Evolutionary conservation across 1,140 invertebrate genomes (phyloP).

Genomic region (Bilobella aurantiaca): DNA sequence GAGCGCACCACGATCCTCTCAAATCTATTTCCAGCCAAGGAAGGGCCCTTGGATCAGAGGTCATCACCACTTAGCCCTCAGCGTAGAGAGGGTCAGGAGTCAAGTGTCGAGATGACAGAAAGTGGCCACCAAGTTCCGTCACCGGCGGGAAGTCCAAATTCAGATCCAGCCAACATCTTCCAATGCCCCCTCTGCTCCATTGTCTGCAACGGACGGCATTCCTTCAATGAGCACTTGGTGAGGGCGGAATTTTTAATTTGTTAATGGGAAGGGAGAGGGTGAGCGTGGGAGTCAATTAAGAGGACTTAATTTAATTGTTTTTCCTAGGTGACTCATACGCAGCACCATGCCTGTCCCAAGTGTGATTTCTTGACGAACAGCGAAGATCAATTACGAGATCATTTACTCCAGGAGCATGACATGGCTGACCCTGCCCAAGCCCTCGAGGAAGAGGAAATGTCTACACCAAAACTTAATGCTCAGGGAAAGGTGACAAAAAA

Average conservation of each 20-base stretch:
- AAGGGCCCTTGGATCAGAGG: no score
- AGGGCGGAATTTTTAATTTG: conserved; percentile 9
- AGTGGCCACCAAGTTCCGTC: no score
- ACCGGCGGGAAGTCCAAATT: conserved; percentile 25
- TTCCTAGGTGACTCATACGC: conserved; percentile 31
- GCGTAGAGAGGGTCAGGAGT: no score
- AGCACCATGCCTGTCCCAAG: conserved; percentile 40
- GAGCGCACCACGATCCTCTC: conserved; percentile 22
- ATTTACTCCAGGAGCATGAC: conserved; percentile 45
- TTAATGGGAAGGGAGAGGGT: background rate
- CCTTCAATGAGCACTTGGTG: conserved; percentile 35
- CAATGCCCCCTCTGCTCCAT: conserved; percentile 29
- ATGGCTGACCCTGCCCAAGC: conserved; percentile 22
- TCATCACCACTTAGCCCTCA: background rate
- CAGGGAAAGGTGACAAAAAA: conserved; percentile 48
- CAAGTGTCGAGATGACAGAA: no score
- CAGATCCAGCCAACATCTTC: conserved; percentile 23
- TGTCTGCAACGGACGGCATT: conserved; percentile 28
- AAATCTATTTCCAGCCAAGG: conserved; percentile 9
- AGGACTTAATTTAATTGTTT: conserved; percentile 6
- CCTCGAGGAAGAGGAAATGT: conserved; percentile 54
- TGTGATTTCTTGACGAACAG: conserved; percentile 52
- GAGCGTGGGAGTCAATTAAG: conserved; percentile 1
- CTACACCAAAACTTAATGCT: conserved; percentile 61
- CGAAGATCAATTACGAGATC: conserved; percentile 48